Evolutionary conservation across 2,797 vertebrate genomes (phyloP).

Genomic region (Peromyscus attwateri): DNA sequence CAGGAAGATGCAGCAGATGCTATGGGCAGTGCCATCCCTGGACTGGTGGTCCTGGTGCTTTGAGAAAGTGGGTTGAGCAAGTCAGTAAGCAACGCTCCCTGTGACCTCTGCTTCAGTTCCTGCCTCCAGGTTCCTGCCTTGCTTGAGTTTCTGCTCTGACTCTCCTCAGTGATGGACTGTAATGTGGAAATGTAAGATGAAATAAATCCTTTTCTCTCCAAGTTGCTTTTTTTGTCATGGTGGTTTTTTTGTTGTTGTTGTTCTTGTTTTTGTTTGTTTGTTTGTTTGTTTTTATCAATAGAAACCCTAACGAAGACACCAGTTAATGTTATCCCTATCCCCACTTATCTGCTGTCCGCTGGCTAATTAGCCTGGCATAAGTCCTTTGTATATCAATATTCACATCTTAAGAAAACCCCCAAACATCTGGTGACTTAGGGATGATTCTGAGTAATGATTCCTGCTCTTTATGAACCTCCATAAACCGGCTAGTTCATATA

Average conservation of each 20-base stretch:
- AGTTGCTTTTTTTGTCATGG: neutral
- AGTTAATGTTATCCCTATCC: neutral
- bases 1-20: neutral
- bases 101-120: neutral
- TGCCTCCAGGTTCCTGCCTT: neutral
- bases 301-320: neutral
- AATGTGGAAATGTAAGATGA: neutral
- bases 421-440: neutral
- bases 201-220: neutral
- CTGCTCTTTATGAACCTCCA: neutral
- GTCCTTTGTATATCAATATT: neutral
- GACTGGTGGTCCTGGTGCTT: neutral
- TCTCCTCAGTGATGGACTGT: neutral
- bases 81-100: neutral
- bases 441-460: neutral
- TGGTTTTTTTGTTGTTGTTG: neutral
- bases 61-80: neutral
- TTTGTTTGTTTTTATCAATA: neutral
- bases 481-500: neutral
- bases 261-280: too few species aligned
- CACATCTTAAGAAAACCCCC: neutral
- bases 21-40: too few species aligned
- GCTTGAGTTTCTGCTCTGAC: neutral
- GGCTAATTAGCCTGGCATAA: neutral
- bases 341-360: neutral